Evolutionary conservation across 2,113 vertebrate genomes (phyloP).

Genomic region (Lanius ludovicianus): DNA sequence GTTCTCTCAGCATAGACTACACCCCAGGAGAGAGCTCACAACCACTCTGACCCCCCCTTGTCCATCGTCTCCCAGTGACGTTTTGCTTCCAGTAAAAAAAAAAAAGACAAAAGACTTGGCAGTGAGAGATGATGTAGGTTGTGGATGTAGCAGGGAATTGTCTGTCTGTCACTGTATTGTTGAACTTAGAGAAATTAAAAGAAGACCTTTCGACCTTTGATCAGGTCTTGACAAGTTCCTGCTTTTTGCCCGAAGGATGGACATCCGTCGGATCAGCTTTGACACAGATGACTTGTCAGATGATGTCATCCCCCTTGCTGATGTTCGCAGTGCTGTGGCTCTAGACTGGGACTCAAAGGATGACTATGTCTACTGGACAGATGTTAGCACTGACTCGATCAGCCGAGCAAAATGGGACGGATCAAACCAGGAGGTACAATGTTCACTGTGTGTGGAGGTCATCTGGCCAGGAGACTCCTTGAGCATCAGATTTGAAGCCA

Average conservation of each 20-base stretch:
- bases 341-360: constrained; percentile 94
- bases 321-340: constrained; percentile 96
- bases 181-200: constrained; percentile 97
- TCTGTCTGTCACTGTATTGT: constrained; percentile 80
- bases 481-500: neutral
- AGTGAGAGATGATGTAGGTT: neutral
- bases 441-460: neutral
- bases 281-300: constrained; percentile 97
- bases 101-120: neutral
- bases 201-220: constrained; percentile 99
- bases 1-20: neutral
- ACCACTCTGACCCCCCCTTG: neutral
- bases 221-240: constrained; percentile 99
- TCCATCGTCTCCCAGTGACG: neutral
- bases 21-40: neutral
- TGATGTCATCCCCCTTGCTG: constrained; percentile 94
- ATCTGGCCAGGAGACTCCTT: neutral
- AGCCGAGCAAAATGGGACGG: constrained; percentile 97
- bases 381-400: constrained; percentile 97
- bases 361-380: constrained; percentile 96
- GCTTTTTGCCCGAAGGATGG: constrained; percentile 99
- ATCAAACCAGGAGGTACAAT: constrained; percentile 88
- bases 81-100: neutral
- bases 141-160: constrained; percentile 53
- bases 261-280: constrained; percentile 99